A percentile compares a stretch with the other conserved stretches of the same genome.
These are phyloP conservation scores for Eudemis profundana DNA, from an alignment of 2,888 invertebrate species.

Conservation along the genomic window DNA sequence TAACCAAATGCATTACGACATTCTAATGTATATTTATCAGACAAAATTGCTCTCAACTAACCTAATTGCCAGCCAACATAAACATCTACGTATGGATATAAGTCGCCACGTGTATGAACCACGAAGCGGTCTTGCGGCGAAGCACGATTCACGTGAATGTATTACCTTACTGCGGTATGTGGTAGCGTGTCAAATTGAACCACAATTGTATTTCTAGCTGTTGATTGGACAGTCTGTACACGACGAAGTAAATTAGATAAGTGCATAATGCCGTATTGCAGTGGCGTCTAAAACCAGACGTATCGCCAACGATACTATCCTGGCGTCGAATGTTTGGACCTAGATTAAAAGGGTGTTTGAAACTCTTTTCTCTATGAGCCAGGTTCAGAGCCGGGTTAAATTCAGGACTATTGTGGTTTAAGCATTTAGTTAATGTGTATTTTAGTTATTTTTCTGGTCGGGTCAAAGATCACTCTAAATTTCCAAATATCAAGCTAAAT, in stretches of 20 bases:
- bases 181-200: slow-evolving; percentile 13
- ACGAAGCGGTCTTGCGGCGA: not conserved
- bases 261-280: not conserved
- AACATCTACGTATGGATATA: not conserved
- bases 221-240: not conserved
- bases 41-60: slow-evolving; percentile 23
- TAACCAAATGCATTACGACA: slow-evolving; percentile 6
- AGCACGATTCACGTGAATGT: slow-evolving; percentile 1
- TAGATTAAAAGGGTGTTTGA: too few species aligned
- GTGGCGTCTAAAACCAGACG: not conserved
- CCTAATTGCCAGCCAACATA: slow-evolving; percentile 9
- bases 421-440: too few species aligned
- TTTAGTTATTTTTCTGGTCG: too few species aligned
- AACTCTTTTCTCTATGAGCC: too few species aligned
- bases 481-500: too few species aligned
- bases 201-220: not conserved
- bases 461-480: too few species aligned
- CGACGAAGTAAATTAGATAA: too few species aligned
- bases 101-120: not conserved
- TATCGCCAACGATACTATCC: too few species aligned
- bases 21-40: slow-evolving; percentile 27
- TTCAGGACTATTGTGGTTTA: too few species aligned
- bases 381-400: too few species aligned
- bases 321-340: too few species aligned
- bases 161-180: slow-evolving; percentile 26